Conservation (phyloP, 2,113 vertebrate species). For the Mungos mungo region DNA sequence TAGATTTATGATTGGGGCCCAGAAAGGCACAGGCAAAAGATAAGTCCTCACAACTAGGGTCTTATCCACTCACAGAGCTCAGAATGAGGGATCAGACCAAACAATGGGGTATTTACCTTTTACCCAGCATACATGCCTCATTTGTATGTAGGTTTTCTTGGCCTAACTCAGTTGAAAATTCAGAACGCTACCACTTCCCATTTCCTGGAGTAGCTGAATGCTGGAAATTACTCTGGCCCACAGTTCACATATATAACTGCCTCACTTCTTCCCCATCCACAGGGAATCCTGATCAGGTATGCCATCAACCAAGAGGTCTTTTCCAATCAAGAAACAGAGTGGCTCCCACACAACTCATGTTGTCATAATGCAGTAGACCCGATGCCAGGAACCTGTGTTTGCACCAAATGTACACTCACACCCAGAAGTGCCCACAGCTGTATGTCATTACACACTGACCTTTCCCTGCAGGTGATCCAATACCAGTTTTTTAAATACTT, state of each 20-base stretch:
- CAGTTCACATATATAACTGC: slow-evolving; percentile 18
- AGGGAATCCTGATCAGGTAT: slow-evolving; percentile 32
- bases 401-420: not conserved
- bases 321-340: slow-evolving; percentile 40
- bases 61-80: not conserved
- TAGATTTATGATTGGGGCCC: slow-evolving; percentile 15
- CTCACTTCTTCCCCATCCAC: not conserved
- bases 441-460: not conserved
- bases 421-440: not conserved
- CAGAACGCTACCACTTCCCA: not conserved
- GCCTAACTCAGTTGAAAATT: slow-evolving; percentile 41
- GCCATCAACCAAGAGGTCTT: slow-evolving; percentile 40
- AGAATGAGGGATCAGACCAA: not conserved
- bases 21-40: not conserved
- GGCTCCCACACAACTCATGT: not conserved
- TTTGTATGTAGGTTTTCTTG: not conserved
- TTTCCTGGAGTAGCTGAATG: slow-evolving; percentile 12
- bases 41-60: not conserved
- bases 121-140: not conserved
- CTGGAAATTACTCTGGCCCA: slow-evolving; percentile 9
- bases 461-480: not conserved
- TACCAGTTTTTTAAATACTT: slow-evolving; percentile 33
- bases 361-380: not conserved
- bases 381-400: not conserved
- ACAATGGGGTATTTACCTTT: not conserved